Percentiles rank a stretch among this genome's conserved stretches.
Conservation (phyloP, 2,113 vertebrate species). For the Corythaeola cristata region DNA sequence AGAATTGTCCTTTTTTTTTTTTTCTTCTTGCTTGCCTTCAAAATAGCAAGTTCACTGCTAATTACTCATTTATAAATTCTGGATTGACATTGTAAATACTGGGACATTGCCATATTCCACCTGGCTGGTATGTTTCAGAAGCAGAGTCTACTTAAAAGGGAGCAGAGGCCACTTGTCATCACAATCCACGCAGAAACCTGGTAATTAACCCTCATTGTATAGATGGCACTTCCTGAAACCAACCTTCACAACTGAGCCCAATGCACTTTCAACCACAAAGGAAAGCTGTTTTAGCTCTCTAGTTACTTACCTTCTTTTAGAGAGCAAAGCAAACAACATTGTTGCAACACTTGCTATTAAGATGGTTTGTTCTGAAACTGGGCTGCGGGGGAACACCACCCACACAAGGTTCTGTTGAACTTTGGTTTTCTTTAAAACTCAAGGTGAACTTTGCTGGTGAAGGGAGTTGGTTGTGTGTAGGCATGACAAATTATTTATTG, state of each 20-base stretch:
- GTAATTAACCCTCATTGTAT: neutral
- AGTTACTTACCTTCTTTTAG: neutral
- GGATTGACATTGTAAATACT: neutral
- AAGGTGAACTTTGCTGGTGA: neutral
- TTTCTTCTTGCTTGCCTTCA: neutral
- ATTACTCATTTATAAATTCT: slow-evolving; percentile 10
- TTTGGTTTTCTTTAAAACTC: neutral
- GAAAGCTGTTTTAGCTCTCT: neutral
- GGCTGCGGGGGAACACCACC: neutral
- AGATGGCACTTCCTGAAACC: neutral
- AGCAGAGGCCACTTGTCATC: neutral
- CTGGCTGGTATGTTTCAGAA: neutral
- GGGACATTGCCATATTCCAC: neutral
- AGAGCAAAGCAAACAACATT: neutral
- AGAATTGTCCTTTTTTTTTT: neutral
- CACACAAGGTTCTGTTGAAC: neutral
- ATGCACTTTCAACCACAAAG: neutral
- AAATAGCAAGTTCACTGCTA: neutral
- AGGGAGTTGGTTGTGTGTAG: neutral
- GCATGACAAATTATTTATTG: neutral
- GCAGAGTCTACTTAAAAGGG: neutral
- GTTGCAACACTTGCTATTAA: neutral
- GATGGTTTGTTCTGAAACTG: neutral
- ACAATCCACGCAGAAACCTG: slow-evolving; percentile 1
- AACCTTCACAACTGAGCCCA: neutral